These are phyloP conservation scores for Invenusta paracnida DNA, from an alignment of 2,888 invertebrate species.

Conservation along the genomic window DNA sequence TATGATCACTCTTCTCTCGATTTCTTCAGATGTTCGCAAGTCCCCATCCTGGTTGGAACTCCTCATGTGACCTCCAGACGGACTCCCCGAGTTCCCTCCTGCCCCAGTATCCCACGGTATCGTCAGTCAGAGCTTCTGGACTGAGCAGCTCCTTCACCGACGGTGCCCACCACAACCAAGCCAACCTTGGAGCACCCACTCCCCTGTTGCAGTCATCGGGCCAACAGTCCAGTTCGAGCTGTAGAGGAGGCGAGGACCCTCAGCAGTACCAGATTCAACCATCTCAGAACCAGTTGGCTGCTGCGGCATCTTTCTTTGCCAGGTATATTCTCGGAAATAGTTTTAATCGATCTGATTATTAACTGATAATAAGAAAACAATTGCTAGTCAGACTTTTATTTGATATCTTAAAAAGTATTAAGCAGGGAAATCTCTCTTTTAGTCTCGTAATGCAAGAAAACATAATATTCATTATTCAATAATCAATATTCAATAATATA, in stretches of 20 bases:
- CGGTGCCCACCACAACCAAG: not conserved
- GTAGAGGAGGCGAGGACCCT: not conserved
- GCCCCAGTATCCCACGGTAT: not conserved
- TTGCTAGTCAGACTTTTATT: no score
- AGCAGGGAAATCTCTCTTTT: no score
- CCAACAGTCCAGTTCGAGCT: not conserved
- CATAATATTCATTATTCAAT: no score
- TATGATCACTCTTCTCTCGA: no score
- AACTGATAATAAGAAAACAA: no score
- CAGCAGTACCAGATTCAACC: not conserved
- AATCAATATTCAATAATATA: no score
- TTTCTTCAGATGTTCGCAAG: slow-evolving; percentile 2
- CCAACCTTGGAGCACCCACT: no score
- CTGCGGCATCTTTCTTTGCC: not conserved
- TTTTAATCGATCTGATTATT: no score
- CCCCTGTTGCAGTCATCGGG: not conserved
- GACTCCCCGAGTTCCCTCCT: not conserved
- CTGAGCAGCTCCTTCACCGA: not conserved
- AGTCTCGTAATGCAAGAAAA: no score
- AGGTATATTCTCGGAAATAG: not conserved
- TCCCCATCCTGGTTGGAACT: not conserved
- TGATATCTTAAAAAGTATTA: no score
- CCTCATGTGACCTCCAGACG: not conserved
- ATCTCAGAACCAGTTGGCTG: not conserved
- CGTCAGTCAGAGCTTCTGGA: not conserved